Evolutionary conservation across 2,888 invertebrate species (phyloP).

Genomic region (Sarcophaga rosellei): DNA sequence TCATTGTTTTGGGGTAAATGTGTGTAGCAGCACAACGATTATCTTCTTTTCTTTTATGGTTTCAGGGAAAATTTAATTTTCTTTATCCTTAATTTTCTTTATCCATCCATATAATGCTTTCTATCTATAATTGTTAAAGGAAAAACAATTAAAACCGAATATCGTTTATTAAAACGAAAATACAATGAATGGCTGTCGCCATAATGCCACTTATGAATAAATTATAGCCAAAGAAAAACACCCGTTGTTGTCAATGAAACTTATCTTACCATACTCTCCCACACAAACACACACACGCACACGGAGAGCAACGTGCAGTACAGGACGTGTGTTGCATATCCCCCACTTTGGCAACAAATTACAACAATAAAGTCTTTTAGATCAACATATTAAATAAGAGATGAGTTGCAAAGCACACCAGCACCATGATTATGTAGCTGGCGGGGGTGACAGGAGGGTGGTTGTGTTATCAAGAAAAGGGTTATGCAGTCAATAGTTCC

Average conservation of each 20-base stretch:
- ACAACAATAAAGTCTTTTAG: constrained; percentile 59
- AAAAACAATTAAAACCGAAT: constrained; percentile 55
- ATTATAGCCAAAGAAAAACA: constrained; percentile 55
- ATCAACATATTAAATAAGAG: constrained; percentile 59
- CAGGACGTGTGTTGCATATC: neutral
- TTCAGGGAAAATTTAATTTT: constrained; percentile 55
- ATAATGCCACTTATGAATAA: constrained; percentile 69
- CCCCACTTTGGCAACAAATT: constrained; percentile 49
- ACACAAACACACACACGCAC: neutral
- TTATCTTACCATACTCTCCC: constrained; percentile 27
- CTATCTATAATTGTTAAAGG: constrained; percentile 52
- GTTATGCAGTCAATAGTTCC: neutral
- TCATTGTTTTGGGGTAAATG: neutral
- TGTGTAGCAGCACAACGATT: neutral
- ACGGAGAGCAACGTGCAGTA: neutral
- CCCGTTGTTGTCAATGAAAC: constrained; percentile 47
- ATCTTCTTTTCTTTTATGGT: constrained; percentile 18
- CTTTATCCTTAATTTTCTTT: constrained; percentile 35
- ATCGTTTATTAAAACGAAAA: constrained; percentile 62
- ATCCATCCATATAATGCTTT: constrained; percentile 14
- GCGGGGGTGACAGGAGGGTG: neutral
- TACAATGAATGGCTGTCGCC: constrained; percentile 66
- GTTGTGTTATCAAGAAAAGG: neutral
- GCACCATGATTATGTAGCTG: neutral
- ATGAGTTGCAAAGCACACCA: constrained; percentile 49